Percentiles rank a stretch among this genome's conserved stretches.
Conservation (phyloP, 2,888 invertebrate species). For the Drosophila recens region DNA sequence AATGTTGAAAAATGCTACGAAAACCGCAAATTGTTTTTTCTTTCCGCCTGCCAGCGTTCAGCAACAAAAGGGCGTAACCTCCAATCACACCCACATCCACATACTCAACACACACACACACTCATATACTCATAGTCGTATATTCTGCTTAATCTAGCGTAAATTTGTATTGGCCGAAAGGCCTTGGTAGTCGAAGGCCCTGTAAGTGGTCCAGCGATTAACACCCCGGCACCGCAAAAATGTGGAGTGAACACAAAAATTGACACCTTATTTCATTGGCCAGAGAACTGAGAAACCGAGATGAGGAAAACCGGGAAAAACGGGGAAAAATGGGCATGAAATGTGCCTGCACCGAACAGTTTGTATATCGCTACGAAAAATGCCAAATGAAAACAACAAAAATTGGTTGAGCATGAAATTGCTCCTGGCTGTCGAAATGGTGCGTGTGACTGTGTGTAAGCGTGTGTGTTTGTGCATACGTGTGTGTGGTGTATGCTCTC, state of each 20-base stretch:
- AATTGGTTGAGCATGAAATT: conserved; percentile 80
- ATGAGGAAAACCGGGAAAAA: not conserved
- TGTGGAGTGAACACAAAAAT: conserved; percentile 60
- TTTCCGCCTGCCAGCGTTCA: conserved; percentile 35
- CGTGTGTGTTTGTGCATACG: conserved; percentile 2
- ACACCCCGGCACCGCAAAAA: conserved; percentile 60
- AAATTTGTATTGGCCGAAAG: conserved; percentile 68
- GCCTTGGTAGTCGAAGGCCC: conserved; percentile 42
- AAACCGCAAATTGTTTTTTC: conserved; percentile 66
- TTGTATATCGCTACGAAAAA: conserved; percentile 55
- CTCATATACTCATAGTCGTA: conserved; percentile 21
- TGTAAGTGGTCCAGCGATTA: conserved; percentile 65
- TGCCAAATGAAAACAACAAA: conserved; percentile 76
- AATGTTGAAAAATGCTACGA: conserved; percentile 75
- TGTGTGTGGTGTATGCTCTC: conserved; percentile 1
- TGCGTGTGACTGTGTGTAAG: conserved; percentile 19
- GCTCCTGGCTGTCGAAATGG: conserved; percentile 48
- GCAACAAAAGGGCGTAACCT: conserved; percentile 56
- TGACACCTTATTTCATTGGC: conserved; percentile 65
- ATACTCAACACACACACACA: conserved; percentile 4
- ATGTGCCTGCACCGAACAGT: conserved; percentile 31
- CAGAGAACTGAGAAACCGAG: conserved; percentile 22
- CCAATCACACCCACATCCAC: not conserved
- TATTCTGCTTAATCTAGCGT: conserved; percentile 76
- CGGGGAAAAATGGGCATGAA: conserved; percentile 25